Percentiles rank a stretch among this genome's conserved stretches.
phyloP scores from a whole-genome alignment of 1,140 invertebrate species.

The Elysia chlorotica region DNA sequence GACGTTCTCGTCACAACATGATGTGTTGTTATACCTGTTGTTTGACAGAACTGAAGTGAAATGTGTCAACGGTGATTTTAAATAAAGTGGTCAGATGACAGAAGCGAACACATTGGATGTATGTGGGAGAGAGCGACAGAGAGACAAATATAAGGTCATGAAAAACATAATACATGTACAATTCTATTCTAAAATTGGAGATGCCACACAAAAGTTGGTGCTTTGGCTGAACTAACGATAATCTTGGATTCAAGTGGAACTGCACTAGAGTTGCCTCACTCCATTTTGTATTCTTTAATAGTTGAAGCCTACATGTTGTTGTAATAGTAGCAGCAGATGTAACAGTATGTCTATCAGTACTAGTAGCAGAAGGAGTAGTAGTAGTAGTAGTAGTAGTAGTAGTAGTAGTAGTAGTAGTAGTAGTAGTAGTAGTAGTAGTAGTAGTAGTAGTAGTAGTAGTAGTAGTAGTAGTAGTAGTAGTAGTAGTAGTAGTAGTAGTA shows the following conservation, averaged over 20 bases:
- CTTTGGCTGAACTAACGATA: background rate
- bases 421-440: constrained; percentile 17
- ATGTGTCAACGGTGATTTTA: no score
- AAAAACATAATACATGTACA: background rate
- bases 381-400: background rate
- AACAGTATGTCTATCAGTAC: background rate
- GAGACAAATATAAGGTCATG: background rate
- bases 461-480: constrained; percentile 13
- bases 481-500: constrained; percentile 21
- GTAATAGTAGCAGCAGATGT: background rate
- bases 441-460: constrained; percentile 18
- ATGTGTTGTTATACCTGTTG: no score
- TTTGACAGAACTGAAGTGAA: no score
- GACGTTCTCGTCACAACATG: no score
- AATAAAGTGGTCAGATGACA: no score
- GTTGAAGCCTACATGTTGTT: background rate
- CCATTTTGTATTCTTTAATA: no score
- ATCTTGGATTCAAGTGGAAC: background rate
- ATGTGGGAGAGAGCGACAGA: no score
- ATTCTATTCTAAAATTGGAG: background rate
- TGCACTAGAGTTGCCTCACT: background rate
- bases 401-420: constrained; percentile 11
- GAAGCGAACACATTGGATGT: no score
- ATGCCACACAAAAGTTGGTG: background rate
- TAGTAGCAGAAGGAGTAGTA: background rate